Conservation (phyloP, 2,113 vertebrate species). For the Leptodactylus fuscus region DNA sequence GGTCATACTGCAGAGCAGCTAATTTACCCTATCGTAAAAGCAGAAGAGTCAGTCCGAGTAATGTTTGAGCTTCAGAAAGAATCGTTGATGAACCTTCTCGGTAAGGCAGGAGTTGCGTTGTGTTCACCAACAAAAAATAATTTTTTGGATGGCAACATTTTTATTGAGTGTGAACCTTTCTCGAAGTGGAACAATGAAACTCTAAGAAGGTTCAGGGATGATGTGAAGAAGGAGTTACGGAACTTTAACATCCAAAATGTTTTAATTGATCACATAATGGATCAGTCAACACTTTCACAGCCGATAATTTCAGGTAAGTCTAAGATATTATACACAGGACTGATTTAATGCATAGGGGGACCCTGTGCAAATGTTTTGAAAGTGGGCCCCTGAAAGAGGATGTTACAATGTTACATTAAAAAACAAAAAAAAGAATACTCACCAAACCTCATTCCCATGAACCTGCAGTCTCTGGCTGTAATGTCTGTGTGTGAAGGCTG, state of each 20-base stretch:
- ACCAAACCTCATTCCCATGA: too few species aligned
- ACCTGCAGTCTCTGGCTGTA: too few species aligned
- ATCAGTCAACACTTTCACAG: constrained; percentile 18
- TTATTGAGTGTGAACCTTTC: background rate
- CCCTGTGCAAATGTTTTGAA: too few species aligned
- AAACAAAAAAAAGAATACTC: too few species aligned
- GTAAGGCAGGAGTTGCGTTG: constrained; percentile 7
- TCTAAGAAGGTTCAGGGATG: background rate
- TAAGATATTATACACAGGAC: background rate
- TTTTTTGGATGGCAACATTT: background rate
- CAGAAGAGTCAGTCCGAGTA: constrained; percentile 9
- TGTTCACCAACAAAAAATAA: background rate
- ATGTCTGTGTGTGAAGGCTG: too few species aligned
- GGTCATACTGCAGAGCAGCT: background rate
- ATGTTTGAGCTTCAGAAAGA: background rate
- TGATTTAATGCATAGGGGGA: too few species aligned
- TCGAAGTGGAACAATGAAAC: background rate
- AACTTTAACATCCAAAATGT: background rate
- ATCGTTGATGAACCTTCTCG: background rate
- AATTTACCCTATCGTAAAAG: background rate
- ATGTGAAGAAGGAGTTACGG: background rate
- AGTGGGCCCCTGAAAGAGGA: too few species aligned
- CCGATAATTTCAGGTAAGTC: constrained; percentile 42
- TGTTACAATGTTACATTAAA: too few species aligned
- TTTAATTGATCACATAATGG: constrained; percentile 11